Base-by-base conservation (phyloP, 1,140 invertebrate genomes). In the Leptopilina boulardi region DNA sequence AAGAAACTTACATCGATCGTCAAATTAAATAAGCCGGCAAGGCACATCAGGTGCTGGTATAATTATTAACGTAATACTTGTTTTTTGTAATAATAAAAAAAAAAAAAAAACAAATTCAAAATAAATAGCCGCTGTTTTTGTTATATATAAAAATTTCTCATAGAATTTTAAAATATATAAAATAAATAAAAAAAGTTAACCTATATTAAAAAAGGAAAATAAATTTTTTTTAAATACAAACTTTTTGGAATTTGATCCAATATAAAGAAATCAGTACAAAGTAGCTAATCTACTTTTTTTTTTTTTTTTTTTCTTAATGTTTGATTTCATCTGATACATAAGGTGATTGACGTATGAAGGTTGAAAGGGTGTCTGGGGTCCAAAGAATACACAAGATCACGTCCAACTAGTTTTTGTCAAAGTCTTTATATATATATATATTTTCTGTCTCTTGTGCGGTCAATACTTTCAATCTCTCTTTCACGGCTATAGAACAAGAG, bases 331-430 rank as follows among this genome's bases (percentile, higher is more conserved):
- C 47, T 51, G 8, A 38, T 38, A 38, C 47, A 51, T 18, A n/a
- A 51, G 47, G 18, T 51, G 47, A 51, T 51, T 51, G 47, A 15
- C n/a, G 47, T 51, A 51, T 51, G 47, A 51, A 51, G 18, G 47
- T 51, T 38, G 34, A 38, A 38, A 38, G 34, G 34, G 34, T 38
- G 34, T 38, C 34, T 38, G 34, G 34, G 26, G 70, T 54, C 44
- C 47, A 30, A 76, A 47, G 75, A 76, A 41, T 66, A 78, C 72
- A 73, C 78, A 78, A 77, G 77, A 77, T 81, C 77, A 73, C 34
- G 56, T 75, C 77, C 77, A 73, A 77, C 73, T 47, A 77, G 47
- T 78, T 81, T 79, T 81, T 77, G 75, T 73, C 42, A 75, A 81
- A 81, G 42, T 76, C 74, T 41, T n/a, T n/a, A n/a, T n/a, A n/a